Evolutionary conservation across 2,888 invertebrate species (phyloP), one percentile per base, ranked within the genome.

Genomic region (Dynastes maya): DNA sequence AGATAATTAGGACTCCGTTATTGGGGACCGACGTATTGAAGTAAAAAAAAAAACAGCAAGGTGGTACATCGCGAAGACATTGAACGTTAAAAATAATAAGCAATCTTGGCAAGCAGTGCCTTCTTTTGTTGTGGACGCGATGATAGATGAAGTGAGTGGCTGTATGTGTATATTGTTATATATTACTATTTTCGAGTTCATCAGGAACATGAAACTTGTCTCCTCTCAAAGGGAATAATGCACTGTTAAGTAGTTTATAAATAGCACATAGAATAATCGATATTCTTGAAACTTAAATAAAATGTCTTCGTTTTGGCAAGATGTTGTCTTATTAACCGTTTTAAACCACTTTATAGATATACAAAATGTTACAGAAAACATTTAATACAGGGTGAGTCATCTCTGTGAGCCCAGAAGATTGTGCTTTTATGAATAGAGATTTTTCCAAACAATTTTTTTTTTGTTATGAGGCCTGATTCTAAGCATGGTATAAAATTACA

Each of bases 51-150:
- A 53, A 22, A 16, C 22, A 8, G 1, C 55, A 22, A 58, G 55
- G 9, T 55, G 22, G 22, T 58, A 58, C 55, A 16, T 16, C 22
- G 13, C 55, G 22, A 58, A 22, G 55, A 58, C 55, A 58, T 58
- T 58, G 16, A 58, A 22, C 27, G 32, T 64, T 64, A 64, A 64
- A 64, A 64, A 64, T 64, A 64, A 64, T 64, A 64, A 64, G 64
- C 64, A n/a, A 64, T 64, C 32, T 64, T 64, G 64, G 64, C 64
- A 64, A 64, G 40, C 16, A n/a, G 29, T 40, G 37, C 6, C 40
- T 8, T 37, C 64, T 40, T 64, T 64, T 64, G 64, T 64, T 64
- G 32, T 64, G 32, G 40, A 40, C 64, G n/a, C 40, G 64, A 37
- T 64, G 64, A 64, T 40, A 64, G 64, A 64, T 64, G 11, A 64